Conservation (phyloP, 2,113 vertebrate species). For the Baryphthengus martii region DNA sequence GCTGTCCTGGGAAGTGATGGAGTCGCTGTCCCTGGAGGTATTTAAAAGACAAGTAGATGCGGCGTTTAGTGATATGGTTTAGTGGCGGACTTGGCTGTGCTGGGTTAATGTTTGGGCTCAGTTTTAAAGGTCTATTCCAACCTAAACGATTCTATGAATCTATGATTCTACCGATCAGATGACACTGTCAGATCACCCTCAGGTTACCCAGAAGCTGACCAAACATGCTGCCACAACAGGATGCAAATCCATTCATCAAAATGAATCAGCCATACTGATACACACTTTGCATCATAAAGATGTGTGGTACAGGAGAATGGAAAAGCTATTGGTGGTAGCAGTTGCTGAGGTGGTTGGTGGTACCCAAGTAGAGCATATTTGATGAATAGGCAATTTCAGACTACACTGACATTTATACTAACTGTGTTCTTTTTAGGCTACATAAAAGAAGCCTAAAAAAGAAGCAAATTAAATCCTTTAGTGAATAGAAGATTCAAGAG, state of each 20-base stretch:
- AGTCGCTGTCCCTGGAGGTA: too few species aligned
- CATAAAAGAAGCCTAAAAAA: background rate
- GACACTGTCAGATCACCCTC: background rate
- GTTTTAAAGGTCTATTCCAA: too few species aligned
- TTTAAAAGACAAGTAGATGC: too few species aligned
- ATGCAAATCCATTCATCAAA: background rate
- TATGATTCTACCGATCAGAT: background rate
- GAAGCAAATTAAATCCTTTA: background rate
- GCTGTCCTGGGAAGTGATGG: too few species aligned
- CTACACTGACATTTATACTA: background rate
- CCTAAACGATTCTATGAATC: too few species aligned
- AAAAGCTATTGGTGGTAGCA: background rate
- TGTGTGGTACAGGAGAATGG: fast-evolving
- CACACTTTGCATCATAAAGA: background rate
- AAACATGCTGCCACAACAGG: background rate
- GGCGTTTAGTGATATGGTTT: too few species aligned
- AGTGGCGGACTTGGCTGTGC: too few species aligned
- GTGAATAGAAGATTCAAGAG: background rate
- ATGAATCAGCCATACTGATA: background rate
- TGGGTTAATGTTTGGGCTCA: too few species aligned
- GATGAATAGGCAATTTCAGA: background rate
- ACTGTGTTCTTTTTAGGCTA: background rate
- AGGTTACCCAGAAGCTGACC: background rate
- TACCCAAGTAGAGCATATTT: background rate
- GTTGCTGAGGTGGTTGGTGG: background rate